Conservation (phyloP, 2,888 invertebrate genomes). For the Augochlorella aurata region DNA sequence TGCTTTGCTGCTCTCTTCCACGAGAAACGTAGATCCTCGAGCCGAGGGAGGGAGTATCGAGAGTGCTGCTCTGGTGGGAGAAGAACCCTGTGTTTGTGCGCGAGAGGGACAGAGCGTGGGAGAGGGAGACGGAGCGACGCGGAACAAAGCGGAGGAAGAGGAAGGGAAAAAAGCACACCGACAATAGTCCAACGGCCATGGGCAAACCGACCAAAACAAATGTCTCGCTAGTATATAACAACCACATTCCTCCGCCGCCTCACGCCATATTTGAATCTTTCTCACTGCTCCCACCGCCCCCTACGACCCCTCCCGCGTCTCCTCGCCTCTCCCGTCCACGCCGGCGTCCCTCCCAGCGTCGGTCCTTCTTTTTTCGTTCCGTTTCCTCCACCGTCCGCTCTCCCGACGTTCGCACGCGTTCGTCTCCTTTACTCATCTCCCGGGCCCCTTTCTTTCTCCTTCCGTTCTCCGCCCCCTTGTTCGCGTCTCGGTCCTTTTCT, state of each 20-base stretch:
- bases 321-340: conserved; percentile 2
- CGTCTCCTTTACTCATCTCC: conserved; percentile 41
- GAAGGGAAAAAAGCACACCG: conserved; percentile 47
- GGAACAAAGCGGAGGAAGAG: conserved; percentile 43
- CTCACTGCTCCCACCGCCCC: conserved; percentile 52
- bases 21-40: conserved; percentile 1
- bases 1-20: conserved; percentile 25
- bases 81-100: neutral
- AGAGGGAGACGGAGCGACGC: conserved; percentile 21
- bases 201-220: conserved; percentile 68
- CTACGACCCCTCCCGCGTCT: conserved; percentile 15
- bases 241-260: conserved; percentile 70
- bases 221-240: conserved; percentile 70
- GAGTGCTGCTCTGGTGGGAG: neutral
- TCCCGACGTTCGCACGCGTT: conserved; percentile 28
- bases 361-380: conserved; percentile 41
- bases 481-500: conserved; percentile 23
- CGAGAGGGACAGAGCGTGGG: neutral
- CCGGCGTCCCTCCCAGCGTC: neutral
- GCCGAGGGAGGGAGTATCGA: neutral
- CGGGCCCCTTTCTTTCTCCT: conserved; percentile 6
- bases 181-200: conserved; percentile 52
- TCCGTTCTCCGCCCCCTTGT: neutral
- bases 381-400: conserved; percentile 26
- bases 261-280: conserved; percentile 72